Evolutionary conservation across 2,113 vertebrate genomes (phyloP).

Genomic region (Scomber scombrus): DNA sequence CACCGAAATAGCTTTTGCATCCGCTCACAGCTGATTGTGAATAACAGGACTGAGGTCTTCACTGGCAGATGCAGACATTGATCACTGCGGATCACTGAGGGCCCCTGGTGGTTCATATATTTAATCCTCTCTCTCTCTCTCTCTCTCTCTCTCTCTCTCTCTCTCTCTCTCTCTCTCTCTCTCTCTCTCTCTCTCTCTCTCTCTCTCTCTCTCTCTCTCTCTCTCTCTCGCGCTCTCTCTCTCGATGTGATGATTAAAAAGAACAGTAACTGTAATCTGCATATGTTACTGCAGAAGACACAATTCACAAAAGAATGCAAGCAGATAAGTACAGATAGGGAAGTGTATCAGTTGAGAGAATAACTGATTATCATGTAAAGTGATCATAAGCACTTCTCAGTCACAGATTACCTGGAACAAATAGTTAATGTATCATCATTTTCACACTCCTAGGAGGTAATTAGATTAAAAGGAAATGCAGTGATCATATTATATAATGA

Average conservation of each 20-base stretch:
- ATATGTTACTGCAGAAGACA: not conserved
- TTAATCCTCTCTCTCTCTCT: slow-evolving; percentile 3
- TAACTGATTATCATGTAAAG: not conserved
- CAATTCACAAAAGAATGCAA: not conserved
- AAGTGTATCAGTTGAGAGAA: not conserved
- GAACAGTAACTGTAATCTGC: not conserved
- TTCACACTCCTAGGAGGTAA: not conserved
- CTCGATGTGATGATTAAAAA: not conserved
- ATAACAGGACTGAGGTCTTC: slow-evolving; percentile 38
- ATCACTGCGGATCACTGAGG: slow-evolving; percentile 46
- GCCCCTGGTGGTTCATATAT: slow-evolving; percentile 54
- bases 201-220: too few relatives aligned
- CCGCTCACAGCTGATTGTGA: slow-evolving; percentile 58
- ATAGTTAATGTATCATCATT: not conserved
- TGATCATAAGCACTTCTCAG: not conserved
- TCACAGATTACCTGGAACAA: not conserved
- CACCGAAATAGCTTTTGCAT: slow-evolving; percentile 59
- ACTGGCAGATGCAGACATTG: not conserved
- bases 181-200: too few relatives aligned
- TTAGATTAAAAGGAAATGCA: not conserved
- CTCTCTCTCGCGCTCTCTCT: too few relatives aligned
- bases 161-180: too few relatives aligned
- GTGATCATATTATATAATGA: not conserved
- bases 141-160: too few relatives aligned
- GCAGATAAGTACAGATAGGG: not conserved